These are phyloP conservation scores for Papilio dardanus DNA, from an alignment of 1,140 invertebrate species.

Conservation along the genomic window DNA sequence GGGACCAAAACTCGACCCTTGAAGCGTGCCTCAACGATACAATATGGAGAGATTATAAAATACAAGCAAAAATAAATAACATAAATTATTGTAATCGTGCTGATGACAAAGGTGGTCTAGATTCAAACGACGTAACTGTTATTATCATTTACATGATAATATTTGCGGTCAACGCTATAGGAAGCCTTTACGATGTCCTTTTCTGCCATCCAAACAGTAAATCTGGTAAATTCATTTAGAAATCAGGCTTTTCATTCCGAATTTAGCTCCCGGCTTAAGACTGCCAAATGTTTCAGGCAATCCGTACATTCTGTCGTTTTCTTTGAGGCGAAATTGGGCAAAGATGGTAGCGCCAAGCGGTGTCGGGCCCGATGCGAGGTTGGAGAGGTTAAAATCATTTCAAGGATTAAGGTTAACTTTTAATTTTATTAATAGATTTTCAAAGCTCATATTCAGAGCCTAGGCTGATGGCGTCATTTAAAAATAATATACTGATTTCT, in stretches of 20 bases:
- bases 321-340: constrained; percentile 64
- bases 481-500: too few species aligned
- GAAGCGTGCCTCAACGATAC: constrained; percentile 51
- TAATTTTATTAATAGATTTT: background rate
- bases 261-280: background rate
- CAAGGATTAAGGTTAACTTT: constrained; percentile 63
- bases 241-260: background rate
- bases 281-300: constrained; percentile 56
- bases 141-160: constrained; percentile 47
- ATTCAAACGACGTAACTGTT: constrained; percentile 45
- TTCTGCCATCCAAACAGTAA: constrained; percentile 49
- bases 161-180: constrained; percentile 46
- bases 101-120: constrained; percentile 42
- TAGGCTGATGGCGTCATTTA: too few species aligned
- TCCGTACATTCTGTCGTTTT: constrained; percentile 66
- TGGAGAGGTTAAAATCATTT: constrained; percentile 66
- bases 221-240: constrained; percentile 46
- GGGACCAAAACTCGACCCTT: constrained; percentile 43
- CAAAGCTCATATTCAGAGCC: too few species aligned
- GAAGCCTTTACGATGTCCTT: constrained; percentile 54
- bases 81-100: constrained; percentile 50
- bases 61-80: constrained; percentile 48
- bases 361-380: constrained; percentile 52
- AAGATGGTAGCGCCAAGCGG: constrained; percentile 54
- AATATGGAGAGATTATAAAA: constrained; percentile 45